phyloP scores from a whole-genome alignment of 2,797 vertebrate species.

The Eupleurogrammus muticus region DNA sequence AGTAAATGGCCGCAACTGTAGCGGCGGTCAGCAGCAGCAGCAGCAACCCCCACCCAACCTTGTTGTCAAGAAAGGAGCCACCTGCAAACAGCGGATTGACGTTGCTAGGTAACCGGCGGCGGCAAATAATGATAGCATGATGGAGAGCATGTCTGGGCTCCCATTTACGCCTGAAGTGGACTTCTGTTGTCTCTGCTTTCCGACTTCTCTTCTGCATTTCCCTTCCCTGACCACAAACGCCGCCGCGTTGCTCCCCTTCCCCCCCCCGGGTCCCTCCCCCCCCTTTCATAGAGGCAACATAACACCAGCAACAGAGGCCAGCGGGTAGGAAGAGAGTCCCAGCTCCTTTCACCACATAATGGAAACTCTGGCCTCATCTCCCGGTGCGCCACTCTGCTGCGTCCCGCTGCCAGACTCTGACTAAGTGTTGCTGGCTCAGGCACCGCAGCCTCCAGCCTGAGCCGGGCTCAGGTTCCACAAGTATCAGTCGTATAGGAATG shows the following conservation, averaged over 20 bases:
- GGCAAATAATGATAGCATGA: conserved; percentile 68
- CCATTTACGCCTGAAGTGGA: conserved; percentile 39
- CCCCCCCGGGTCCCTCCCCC: conserved; percentile 28
- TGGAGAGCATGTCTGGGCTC: conserved; percentile 41
- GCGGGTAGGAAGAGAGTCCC: conserved; percentile 68
- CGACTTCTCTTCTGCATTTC: background rate
- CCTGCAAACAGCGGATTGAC: conserved; percentile 72
- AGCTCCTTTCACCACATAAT: conserved; percentile 72
- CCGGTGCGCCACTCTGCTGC: conserved; percentile 57
- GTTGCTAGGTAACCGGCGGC: conserved; percentile 81
- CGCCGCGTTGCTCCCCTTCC: conserved; percentile 9
- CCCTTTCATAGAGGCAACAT: conserved; percentile 57
- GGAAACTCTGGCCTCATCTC: conserved; percentile 81
- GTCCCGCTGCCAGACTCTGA: conserved; percentile 76
- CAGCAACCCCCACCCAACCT: conserved; percentile 38
- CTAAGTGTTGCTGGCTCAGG: conserved; percentile 78
- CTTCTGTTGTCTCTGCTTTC: conserved; percentile 27
- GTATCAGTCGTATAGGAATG: conserved; percentile 56
- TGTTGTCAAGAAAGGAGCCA: conserved; percentile 67
- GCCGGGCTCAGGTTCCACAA: conserved; percentile 46
- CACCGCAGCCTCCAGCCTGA: conserved; percentile 47
- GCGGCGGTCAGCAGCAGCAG: conserved; percentile 52
- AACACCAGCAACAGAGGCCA: conserved; percentile 69
- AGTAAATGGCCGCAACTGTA: conserved; percentile 50
- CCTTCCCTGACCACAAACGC: conserved; percentile 23